A percentile compares a stretch with the other conserved stretches of the same genome.
Evolutionary conservation across 2,888 invertebrate species (phyloP).

Genomic region (Cheilosia soror): DNA sequence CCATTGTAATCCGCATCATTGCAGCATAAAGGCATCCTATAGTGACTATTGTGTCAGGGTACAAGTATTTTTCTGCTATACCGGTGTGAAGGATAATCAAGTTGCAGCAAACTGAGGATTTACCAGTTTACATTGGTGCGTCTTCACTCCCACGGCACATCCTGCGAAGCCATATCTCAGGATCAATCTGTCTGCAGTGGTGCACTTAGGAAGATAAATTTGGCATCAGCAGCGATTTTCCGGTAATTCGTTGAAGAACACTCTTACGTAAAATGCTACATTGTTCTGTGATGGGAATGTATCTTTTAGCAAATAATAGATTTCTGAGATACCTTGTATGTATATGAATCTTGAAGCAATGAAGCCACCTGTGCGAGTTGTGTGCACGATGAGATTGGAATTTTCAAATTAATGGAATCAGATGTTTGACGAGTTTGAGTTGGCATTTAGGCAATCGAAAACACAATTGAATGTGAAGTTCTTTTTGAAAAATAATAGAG

Average conservation of each 20-base stretch:
- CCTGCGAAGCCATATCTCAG: constrained; percentile 59
- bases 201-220: constrained; percentile 61
- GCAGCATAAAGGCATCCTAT: constrained; percentile 39
- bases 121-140: neutral
- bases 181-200: constrained; percentile 66
- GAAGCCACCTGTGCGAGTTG: constrained; percentile 66
- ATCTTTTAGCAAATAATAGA: constrained; percentile 35
- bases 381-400: constrained; percentile 40
- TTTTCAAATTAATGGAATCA: constrained; percentile 52
- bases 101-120: constrained; percentile 34
- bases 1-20: constrained; percentile 63
- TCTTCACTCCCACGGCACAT: constrained; percentile 17
- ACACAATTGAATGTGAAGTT: constrained; percentile 62
- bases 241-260: constrained; percentile 56
- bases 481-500: constrained; percentile 43
- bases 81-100: constrained; percentile 54
- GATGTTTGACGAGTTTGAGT: constrained; percentile 66
- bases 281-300: constrained; percentile 20
- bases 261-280: constrained; percentile 62
- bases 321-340: constrained; percentile 12
- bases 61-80: constrained; percentile 12
- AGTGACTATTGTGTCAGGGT: constrained; percentile 36
- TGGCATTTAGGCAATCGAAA: constrained; percentile 42
- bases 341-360: neutral
- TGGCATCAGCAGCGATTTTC: constrained; percentile 34